These are phyloP conservation scores for Pelecanoides urinatrix DNA, from an alignment of 2,113 vertebrate genomes.

Conservation along the genomic window DNA sequence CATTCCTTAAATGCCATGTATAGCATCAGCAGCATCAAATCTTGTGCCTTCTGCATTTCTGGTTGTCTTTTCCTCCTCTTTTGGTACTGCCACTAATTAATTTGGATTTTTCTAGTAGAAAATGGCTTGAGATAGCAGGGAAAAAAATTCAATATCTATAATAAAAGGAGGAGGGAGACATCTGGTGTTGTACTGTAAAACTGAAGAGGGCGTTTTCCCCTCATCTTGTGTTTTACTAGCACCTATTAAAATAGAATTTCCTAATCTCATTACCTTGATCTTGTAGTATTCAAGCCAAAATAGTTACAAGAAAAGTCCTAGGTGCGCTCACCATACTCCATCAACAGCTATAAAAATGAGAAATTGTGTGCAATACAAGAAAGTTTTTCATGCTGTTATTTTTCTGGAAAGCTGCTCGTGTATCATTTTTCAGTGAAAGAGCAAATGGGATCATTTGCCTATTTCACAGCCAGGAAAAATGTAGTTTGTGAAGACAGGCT, in stretches of 20 bases:
- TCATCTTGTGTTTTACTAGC: background rate
- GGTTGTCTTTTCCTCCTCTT: background rate
- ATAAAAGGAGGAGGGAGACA: conserved; percentile 52
- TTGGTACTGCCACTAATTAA: background rate
- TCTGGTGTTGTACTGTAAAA: conserved; percentile 45
- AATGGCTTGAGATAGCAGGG: background rate
- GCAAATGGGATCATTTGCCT: background rate
- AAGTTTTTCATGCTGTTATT: background rate
- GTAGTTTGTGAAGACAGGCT: background rate
- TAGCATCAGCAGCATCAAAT: background rate
- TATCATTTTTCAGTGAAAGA: background rate
- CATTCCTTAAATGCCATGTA: background rate
- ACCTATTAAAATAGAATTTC: background rate
- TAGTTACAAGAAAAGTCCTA: background rate
- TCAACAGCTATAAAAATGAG: background rate
- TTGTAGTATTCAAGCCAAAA: background rate
- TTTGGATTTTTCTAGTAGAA: background rate
- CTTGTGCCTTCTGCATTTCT: background rate
- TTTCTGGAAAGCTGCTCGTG: background rate
- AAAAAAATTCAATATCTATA: background rate
- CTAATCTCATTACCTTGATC: background rate
- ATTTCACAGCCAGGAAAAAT: background rate
- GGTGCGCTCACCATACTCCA: background rate
- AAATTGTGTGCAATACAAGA: background rate
- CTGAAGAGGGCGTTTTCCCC: background rate